Percentiles rank a stretch among this genome's conserved stretches.
phyloP scores from a whole-genome alignment of 1,140 invertebrate genomes.

The Mizuhopecten yessoensis region DNA sequence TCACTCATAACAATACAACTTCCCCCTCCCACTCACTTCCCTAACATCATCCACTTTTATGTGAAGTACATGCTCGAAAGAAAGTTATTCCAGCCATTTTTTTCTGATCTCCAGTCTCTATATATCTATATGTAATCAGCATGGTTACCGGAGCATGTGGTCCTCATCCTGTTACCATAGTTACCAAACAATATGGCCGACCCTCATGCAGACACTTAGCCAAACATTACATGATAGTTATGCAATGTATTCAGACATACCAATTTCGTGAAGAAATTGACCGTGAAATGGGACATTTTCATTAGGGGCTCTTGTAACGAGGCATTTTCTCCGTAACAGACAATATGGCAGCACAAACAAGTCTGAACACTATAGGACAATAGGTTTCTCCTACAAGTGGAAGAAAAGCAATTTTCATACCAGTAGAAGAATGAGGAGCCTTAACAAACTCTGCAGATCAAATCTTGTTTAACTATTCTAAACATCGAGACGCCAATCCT shows the following conservation, averaged over 20 bases:
- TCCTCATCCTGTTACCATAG: not conserved
- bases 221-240: not conserved
- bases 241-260: not conserved
- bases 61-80: not conserved
- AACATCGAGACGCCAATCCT: too few relatives aligned
- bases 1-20: not conserved
- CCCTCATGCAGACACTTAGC: not conserved
- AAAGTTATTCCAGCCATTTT: not conserved
- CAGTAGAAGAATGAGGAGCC: too few relatives aligned
- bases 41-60: not conserved
- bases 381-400: not conserved
- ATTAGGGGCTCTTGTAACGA: not conserved
- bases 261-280: not conserved
- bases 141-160: slow-evolving; percentile 6
- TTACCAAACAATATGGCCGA: slow-evolving; percentile 3
- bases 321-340: not conserved
- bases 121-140: not conserved
- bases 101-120: too few relatives aligned
- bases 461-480: too few relatives aligned
- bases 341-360: not conserved
- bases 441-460: too few relatives aligned
- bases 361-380: not conserved
- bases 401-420: too few relatives aligned
- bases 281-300: slow-evolving; percentile 2
- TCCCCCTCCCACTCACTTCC: not conserved